A percentile compares a stretch with the other conserved stretches of the same genome.
Evolutionary conservation across 2,888 invertebrate species (phyloP).

Genomic region (Yponomeuta malinellus): DNA sequence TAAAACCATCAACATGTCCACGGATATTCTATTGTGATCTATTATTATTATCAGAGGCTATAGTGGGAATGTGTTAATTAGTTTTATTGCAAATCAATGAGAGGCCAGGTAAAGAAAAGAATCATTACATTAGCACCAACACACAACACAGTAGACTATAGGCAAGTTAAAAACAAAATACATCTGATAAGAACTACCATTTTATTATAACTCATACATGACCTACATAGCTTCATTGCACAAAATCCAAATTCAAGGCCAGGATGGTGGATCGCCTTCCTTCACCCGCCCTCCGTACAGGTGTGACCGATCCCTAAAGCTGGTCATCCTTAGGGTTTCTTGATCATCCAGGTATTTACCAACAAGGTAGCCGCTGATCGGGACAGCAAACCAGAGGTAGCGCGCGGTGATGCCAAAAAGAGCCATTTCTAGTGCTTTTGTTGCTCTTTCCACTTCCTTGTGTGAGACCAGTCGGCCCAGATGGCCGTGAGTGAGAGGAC

Average conservation of each 20-base stretch:
- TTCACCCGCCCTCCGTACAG: constrained; percentile 81
- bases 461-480: constrained; percentile 83
- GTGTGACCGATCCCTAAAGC: constrained; percentile 86
- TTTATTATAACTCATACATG: neutral
- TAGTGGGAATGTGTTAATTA: no score
- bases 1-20: no score
- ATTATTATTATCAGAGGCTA: no score
- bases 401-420: constrained; percentile 75
- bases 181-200: neutral
- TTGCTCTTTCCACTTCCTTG: constrained; percentile 81
- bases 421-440: constrained; percentile 48
- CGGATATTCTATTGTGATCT: no score
- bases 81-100: no score
- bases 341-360: constrained; percentile 80
- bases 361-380: constrained; percentile 73
- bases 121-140: no score
- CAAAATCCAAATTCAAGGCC: constrained; percentile 72
- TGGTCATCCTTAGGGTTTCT: constrained; percentile 82
- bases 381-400: constrained; percentile 67
- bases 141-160: neutral
- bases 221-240: neutral
- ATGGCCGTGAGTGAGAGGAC: constrained; percentile 74
- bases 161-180: neutral
- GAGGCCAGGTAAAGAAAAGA: no score
- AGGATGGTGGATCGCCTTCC: constrained; percentile 82